Conservation (phyloP, 2,888 invertebrate genomes). For the Lasioglossum villosulum region DNA sequence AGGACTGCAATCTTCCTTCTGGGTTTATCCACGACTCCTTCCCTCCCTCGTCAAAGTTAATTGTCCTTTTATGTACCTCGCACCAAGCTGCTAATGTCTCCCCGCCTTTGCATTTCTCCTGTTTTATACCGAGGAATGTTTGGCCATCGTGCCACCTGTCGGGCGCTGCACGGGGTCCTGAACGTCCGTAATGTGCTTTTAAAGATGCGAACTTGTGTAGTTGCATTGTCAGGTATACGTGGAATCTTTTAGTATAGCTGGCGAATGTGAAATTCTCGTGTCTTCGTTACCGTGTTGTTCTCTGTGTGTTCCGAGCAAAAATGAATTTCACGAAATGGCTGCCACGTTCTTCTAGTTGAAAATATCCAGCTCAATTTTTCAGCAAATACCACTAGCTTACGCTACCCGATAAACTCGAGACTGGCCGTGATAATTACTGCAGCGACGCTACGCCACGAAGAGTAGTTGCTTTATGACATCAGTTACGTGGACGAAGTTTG, state of each 20-base stretch:
- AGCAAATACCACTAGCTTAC: neutral
- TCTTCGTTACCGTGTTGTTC: neutral
- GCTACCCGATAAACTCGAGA: neutral
- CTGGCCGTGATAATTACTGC: constrained; percentile 15
- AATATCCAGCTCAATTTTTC: neutral
- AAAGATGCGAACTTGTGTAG: neutral
- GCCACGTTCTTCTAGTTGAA: neutral
- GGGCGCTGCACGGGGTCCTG: neutral
- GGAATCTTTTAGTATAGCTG: neutral
- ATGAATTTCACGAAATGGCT: neutral
- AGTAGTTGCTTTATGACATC: constrained; percentile 17
- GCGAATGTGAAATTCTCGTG: neutral
- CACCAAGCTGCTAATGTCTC: constrained; percentile 29
- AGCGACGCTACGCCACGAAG: neutral
- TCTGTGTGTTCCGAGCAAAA: neutral
- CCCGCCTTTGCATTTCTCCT: neutral
- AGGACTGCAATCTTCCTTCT: constrained; percentile 34
- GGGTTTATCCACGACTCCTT: constrained; percentile 38
- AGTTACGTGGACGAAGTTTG: constrained; percentile 5
- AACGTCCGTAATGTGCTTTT: neutral
- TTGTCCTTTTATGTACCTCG: constrained; percentile 50
- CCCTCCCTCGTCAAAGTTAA: constrained; percentile 38
- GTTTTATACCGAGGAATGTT: constrained; percentile 7
- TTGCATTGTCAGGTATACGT: neutral
- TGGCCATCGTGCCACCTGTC: constrained; percentile 6